Evolutionary conservation across 2,113 vertebrate genomes (phyloP), one percentile per base, ranked within the genome.

Genomic region (Rhea pennata): DNA sequence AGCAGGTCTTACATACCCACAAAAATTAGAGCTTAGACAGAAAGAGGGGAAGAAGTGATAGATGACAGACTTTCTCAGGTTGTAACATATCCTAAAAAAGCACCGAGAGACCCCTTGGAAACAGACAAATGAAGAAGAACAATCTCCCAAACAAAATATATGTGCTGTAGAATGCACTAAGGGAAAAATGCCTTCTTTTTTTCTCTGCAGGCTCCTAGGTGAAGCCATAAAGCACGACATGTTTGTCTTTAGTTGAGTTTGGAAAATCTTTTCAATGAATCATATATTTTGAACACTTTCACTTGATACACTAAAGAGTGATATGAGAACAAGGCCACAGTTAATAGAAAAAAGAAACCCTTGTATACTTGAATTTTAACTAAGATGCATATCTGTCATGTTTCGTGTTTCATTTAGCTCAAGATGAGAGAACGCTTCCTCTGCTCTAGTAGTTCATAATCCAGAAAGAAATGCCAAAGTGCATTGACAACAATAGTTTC

Each of bases 1-100:
- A 9, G 5, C 6, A 40, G 12, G 16, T 2, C 11, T 87, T 50
- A n/a, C 42, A 54, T 54, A 54, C 6, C 4, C 17, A 67, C 4
- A 29, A 36, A 83, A 56, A 56, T 17, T 14, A 89, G 40, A 82
- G 44, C 48, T 65, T 46, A 65, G 20, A 54, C 26, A 56, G 42
- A 69, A 75, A 51, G 8, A 19, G 0, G 1, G 48, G 12, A 53
- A 7, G 13, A 76, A 1, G 6, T 27, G 12, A 56, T 0, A 74
- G 50, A 42, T 21, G 19, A 54, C 6, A 44, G 40, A 86, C 3
- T 59, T 11, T 51, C 20, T 64, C 54, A 8, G 5, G 24, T 62
- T 59, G 33, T 56, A 75, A 53, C 21, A 13, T 22, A 0, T 0
- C 4, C 31, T 51, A 29, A 59, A 36, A 76, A 65, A 72, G 0